Conservation (phyloP, 2,113 vertebrate genomes). For the Scomber colias region DNA sequence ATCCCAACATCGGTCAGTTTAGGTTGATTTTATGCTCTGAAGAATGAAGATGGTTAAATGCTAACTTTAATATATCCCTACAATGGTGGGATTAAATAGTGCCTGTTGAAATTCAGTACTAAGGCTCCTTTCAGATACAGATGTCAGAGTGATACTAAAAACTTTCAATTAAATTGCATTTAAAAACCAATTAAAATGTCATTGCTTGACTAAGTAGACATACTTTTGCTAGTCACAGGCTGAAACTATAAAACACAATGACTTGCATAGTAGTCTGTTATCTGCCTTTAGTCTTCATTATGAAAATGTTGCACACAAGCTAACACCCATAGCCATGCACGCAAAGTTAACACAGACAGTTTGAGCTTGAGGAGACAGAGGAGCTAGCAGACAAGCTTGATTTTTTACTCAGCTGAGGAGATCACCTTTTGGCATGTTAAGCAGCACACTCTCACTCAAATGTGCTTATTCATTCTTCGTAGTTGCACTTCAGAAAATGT, state of each 20-base stretch:
- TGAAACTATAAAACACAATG: neutral
- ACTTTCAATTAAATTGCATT: neutral
- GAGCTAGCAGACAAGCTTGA: too few species aligned
- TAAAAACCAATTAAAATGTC: neutral
- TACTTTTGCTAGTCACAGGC: neutral
- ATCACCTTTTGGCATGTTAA: too few species aligned
- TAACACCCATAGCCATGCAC: neutral
- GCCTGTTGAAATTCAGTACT: neutral
- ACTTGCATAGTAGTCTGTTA: conserved; percentile 14
- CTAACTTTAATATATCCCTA: neutral
- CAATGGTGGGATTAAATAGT: neutral
- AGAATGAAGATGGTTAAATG: neutral
- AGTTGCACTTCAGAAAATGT: too few species aligned
- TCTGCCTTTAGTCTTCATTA: neutral
- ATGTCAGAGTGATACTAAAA: neutral
- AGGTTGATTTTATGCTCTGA: conserved; percentile 3
- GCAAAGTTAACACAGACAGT: neutral
- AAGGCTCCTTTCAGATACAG: neutral
- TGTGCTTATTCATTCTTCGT: too few species aligned
- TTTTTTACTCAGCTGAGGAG: too few species aligned
- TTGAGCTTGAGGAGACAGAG: neutral
- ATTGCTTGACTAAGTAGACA: neutral
- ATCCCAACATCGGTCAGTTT: neutral
- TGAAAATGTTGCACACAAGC: neutral
- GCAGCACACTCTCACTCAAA: too few species aligned